Evolutionary conservation across 2,113 vertebrate genomes (phyloP), one percentile per base, ranked within the genome.

Genomic region (Xiphophorus maculatus): DNA sequence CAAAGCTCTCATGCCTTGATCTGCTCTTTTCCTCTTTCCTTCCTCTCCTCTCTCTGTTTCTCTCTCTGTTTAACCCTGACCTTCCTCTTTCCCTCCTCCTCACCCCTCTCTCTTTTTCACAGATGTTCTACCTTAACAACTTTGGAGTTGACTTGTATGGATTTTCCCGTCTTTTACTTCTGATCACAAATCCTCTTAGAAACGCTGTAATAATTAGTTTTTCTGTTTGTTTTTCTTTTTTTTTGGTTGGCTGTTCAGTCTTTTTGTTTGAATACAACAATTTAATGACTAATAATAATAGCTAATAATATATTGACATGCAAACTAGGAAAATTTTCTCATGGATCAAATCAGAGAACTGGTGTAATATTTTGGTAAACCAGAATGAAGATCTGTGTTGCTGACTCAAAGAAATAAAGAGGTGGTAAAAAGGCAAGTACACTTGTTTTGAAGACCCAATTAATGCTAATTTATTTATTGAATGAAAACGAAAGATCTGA

Each of bases 111-210:
- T 71, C 35, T 71, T 67, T 67, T 69, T 67, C 79, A 83, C 88
- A 89, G 87, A 90, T 92, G 87, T 89, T 90, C 79, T 83, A 87
- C 87, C 84, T 83, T 87, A 89, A 87, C 83, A 84, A 87, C 84
- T 89, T 91, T 74, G 88, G 71, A 84, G 85, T 84, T 87, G 75
- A 84, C 71, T 64, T 90, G 74, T 80, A 77, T 74, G 81, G 84
- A 77, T 86, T 82, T 69, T 82, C 66, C 75, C 81, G 78, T 81
- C 68, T 76, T 76, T 54, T 77, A 82, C 78, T 72, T 73, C 79
- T 89, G 78, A 81, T 84, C 82, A 81, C 82, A 87, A 90, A 90
- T 87, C 74, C 81, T 77, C 83, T 88, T 85, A 70, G 86, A 84
- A 90, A 84, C 70, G 54, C 82, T 83, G 66, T 78, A 74, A 84